phyloP scores from a whole-genome alignment of 2,888 invertebrate species.

The Tiphia femorata region DNA sequence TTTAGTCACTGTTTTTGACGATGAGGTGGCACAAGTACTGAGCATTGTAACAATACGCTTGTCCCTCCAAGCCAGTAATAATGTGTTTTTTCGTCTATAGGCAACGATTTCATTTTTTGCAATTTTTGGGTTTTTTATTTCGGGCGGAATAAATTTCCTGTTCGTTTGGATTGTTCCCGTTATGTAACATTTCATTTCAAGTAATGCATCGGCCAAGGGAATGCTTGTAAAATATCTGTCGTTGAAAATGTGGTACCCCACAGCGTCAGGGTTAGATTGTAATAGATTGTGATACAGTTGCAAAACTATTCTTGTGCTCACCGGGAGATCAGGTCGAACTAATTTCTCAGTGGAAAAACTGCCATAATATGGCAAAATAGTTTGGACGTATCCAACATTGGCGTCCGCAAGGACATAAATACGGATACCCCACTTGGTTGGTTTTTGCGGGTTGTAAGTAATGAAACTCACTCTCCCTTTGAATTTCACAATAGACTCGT shows the following conservation, averaged over 20 bases:
- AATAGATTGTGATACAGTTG: conserved; percentile 23
- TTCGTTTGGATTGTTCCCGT: conserved; percentile 39
- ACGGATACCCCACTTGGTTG: conserved; percentile 21
- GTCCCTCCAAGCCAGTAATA: conserved; percentile 27
- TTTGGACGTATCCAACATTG: conserved; percentile 17
- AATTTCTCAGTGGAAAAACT: conserved; percentile 21
- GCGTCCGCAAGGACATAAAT: conserved; percentile 22
- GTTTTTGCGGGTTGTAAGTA: conserved; percentile 38
- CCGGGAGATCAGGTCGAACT: conserved; percentile 16
- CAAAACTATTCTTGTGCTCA: conserved; percentile 21
- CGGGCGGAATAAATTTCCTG: conserved; percentile 30
- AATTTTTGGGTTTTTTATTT: conserved; percentile 36
- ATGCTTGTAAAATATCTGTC: conserved; percentile 21
- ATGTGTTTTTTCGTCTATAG: conserved; percentile 7
- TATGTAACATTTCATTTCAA: conserved; percentile 26
- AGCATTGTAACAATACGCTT: conserved; percentile 24
- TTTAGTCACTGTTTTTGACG: conserved; percentile 12
- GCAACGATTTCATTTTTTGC: conserved; percentile 21
- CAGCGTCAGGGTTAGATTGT: conserved; percentile 15
- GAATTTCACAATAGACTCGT: conserved; percentile 43
- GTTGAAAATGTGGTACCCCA: conserved; percentile 22
- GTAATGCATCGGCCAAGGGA: conserved; percentile 34
- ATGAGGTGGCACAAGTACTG: conserved; percentile 16
- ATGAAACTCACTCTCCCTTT: conserved; percentile 30
- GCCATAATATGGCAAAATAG: conserved; percentile 22